A percentile compares a stretch with the other conserved stretches of the same genome.
Conservation (phyloP, 2,888 invertebrate species). For the Cylloceria caligata region DNA sequence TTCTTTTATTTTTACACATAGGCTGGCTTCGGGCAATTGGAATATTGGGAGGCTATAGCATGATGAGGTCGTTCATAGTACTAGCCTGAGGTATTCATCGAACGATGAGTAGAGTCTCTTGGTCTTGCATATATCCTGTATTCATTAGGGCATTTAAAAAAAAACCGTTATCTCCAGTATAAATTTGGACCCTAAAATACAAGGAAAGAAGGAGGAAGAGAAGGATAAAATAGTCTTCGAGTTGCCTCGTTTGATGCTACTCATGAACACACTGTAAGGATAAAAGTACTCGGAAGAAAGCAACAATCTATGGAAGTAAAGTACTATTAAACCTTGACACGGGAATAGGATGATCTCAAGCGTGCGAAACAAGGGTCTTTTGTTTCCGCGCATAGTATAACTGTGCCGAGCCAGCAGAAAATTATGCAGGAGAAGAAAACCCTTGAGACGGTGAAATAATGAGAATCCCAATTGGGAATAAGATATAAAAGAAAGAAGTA, state of each 20-base stretch:
- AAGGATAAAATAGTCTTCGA: no score
- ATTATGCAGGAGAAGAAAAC: slow-evolving; percentile 21
- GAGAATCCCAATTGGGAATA: slow-evolving; percentile 19
- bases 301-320: not conserved
- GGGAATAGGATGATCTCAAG: not conserved
- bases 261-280: no score
- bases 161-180: not conserved
- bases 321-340: not conserved
- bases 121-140: not conserved
- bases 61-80: not conserved
- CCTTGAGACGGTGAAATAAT: slow-evolving; percentile 19
- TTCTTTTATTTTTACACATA: not conserved
- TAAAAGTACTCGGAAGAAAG: no score
- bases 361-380: not conserved
- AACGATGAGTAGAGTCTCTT: not conserved
- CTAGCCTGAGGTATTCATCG: not conserved
- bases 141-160: not conserved
- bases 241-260: no score
- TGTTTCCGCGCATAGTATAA: not conserved
- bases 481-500: slow-evolving; percentile 14
- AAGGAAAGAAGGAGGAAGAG: not conserved
- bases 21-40: not conserved
- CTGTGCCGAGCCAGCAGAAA: not conserved
- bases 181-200: not conserved
- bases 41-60: slow-evolving; percentile 1